Evolutionary conservation across 2,888 invertebrate species (phyloP).

Genomic region (Apodemia duryi): DNA sequence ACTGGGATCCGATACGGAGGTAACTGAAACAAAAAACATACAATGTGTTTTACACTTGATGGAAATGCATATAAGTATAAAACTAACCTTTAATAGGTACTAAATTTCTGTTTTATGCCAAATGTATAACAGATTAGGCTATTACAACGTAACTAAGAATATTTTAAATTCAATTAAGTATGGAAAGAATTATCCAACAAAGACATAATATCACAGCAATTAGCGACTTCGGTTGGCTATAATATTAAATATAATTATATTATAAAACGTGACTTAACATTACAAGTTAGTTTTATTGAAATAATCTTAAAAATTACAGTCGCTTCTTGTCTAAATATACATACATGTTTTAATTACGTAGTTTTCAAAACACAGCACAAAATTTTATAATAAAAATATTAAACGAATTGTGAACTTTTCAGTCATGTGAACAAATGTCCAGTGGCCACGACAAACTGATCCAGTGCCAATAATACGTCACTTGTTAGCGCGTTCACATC

Average conservation of each 20-base stretch:
- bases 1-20: constrained; percentile 61
- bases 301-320: neutral
- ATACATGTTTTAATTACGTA: neutral
- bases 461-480: constrained; percentile 61
- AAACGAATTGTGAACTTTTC: constrained; percentile 48
- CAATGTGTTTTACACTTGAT: too few species aligned
- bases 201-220: too few species aligned
- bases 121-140: too few species aligned
- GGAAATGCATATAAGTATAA: too few species aligned
- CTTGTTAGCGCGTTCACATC: constrained; percentile 50
- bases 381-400: constrained; percentile 62
- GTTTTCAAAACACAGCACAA: neutral
- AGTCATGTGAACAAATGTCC: constrained; percentile 62
- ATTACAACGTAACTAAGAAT: too few species aligned
- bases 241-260: too few species aligned
- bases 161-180: too few species aligned
- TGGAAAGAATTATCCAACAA: too few species aligned
- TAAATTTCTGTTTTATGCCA: too few species aligned
- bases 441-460: constrained; percentile 51
- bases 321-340: neutral
- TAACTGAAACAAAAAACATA: constrained; percentile 67
- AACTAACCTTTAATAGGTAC: too few species aligned
- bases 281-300: neutral
- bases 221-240: too few species aligned
- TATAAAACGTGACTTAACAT: too few species aligned